A percentile compares a stretch with the other conserved stretches of the same genome.
Conservation (phyloP, 2,797 vertebrate genomes). For the Epinephelus malabaricus region DNA sequence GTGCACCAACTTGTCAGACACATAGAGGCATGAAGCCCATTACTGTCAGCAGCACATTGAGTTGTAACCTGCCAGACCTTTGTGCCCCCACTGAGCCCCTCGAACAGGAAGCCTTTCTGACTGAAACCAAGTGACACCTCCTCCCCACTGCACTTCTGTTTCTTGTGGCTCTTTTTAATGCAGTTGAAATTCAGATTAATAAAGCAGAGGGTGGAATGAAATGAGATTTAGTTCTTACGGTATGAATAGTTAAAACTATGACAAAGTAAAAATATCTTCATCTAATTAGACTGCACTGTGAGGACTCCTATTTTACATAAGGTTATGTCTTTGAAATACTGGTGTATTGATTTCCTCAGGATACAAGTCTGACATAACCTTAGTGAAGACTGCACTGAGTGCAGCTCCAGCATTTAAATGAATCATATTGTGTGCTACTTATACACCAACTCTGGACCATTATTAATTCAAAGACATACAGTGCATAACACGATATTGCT, state of each 20-base stretch:
- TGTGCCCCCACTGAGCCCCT: constrained; percentile 25
- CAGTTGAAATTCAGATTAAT: background rate
- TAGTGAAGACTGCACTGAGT: background rate
- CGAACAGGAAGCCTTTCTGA: constrained; percentile 1
- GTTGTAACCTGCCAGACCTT: constrained; percentile 51
- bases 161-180: constrained; percentile 1
- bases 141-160: background rate
- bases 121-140: constrained; percentile 11
- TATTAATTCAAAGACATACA: background rate
- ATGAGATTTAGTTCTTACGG: background rate
- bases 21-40: constrained; percentile 50
- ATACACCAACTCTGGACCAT: background rate
- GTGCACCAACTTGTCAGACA: constrained; percentile 40
- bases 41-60: constrained; percentile 46
- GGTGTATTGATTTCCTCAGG: constrained; percentile 11
- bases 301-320: background rate
- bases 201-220: background rate
- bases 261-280: background rate
- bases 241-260: background rate
- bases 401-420: constrained; percentile 26
- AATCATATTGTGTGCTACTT: background rate
- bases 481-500: background rate
- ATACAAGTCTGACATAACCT: background rate
- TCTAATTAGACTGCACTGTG: background rate
- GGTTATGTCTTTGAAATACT: background rate